phyloP scores from a whole-genome alignment of 2,888 invertebrate genomes.

The Melieria picta region DNA sequence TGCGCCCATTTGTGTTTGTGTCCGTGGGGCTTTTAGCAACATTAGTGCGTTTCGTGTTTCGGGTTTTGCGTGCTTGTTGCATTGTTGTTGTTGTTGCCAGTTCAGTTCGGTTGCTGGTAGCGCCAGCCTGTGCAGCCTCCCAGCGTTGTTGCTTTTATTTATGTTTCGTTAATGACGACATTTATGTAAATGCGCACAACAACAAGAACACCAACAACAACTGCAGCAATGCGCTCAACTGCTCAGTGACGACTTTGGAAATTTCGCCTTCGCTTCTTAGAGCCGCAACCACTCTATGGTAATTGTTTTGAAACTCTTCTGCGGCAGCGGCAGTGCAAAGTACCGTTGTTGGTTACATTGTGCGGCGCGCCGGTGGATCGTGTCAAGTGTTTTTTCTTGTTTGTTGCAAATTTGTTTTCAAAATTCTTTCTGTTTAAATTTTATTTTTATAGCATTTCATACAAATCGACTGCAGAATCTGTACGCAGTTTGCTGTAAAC shows the following conservation, averaged over 20 bases:
- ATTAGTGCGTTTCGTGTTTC: too few relatives aligned
- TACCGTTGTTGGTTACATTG: background rate
- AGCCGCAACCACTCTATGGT: background rate
- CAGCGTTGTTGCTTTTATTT: conserved; percentile 10
- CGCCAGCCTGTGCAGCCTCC: too few relatives aligned
- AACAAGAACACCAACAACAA: conserved; percentile 5
- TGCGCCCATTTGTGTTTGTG: background rate
- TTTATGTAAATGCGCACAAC: conserved; percentile 27
- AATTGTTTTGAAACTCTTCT: background rate
- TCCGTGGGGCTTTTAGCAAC: background rate
- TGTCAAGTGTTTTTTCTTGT: too few relatives aligned
- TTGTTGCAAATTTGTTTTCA: too few relatives aligned
- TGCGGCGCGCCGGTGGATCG: background rate
- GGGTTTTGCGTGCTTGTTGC: too few relatives aligned
- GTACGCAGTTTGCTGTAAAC: too few relatives aligned
- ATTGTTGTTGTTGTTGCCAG: too few relatives aligned
- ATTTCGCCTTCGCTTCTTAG: background rate
- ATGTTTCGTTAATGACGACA: conserved; percentile 25
- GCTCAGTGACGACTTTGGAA: background rate
- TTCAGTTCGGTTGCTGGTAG: too few relatives aligned
- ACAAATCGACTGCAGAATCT: too few relatives aligned
- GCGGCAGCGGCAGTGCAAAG: too few relatives aligned
- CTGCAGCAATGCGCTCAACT: background rate
- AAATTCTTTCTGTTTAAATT: too few relatives aligned
- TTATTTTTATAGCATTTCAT: too few relatives aligned